Evolutionary conservation across 2,888 invertebrate genomes (phyloP).

Genomic region (Leucoptera coffeella): DNA sequence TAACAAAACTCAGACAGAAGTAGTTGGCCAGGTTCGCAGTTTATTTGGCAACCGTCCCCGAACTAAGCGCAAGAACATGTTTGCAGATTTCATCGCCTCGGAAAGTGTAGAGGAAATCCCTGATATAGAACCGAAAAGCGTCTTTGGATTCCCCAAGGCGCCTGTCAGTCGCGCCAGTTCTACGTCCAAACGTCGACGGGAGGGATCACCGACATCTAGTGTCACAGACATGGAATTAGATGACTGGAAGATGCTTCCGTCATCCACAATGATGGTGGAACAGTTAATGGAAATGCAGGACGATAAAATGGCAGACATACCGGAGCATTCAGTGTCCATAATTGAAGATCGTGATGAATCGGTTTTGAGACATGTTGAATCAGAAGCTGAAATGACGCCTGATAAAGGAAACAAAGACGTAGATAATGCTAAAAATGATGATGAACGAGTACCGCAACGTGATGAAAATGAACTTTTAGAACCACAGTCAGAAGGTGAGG

Average conservation of each 20-base stretch:
- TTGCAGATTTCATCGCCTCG: conserved; percentile 25
- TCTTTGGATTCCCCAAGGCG: neutral
- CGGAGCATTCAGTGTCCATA: too few relatives aligned
- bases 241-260: conserved; percentile 31
- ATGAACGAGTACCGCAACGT: neutral
- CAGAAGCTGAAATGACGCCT: too few relatives aligned
- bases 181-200: conserved; percentile 11
- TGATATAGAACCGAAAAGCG: conserved; percentile 12
- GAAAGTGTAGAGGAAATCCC: conserved; percentile 35
- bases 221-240: conserved; percentile 31
- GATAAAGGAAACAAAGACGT: conserved; percentile 6
- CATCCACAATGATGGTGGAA: conserved; percentile 38
- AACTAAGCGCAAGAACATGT: conserved; percentile 28
- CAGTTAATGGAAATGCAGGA: conserved; percentile 18
- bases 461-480: conserved; percentile 3
- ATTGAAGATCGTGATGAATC: too few relatives aligned
- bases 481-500: too few relatives aligned
- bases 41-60: conserved; percentile 21
- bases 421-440: neutral
- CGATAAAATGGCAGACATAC: too few relatives aligned
- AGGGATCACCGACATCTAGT: conserved; percentile 19
- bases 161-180: conserved; percentile 8
- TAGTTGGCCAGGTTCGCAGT: conserved; percentile 15
- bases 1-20: conserved; percentile 19
- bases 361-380: too few relatives aligned